Evolutionary conservation across 2,888 invertebrate species (phyloP), one percentile per base, ranked within the genome.

Genomic region (Metallyticus violacea): DNA sequence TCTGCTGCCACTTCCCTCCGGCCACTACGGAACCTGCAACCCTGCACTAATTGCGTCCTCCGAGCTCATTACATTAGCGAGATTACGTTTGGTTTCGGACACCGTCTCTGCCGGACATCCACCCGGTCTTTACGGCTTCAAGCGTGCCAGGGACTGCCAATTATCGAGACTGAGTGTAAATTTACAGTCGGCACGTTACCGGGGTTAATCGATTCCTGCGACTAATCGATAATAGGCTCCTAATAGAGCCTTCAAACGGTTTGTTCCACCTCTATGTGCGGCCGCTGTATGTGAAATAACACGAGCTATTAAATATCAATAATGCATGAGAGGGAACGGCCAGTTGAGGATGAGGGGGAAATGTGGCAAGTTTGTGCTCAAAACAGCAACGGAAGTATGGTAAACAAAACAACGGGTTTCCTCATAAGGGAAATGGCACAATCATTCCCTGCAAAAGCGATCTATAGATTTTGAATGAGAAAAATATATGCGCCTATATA

Each of bases 161-260:
- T 83, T 83, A 83, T 77, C 77, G 28, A 77, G 28, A 77, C 83
- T 27, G 77, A 26, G 83, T 83, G 83, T 77, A 83, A 83, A 83
- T 83, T 83, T 83, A 83, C 83, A 83, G 83, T 77, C 83, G 83
- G 77, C 83, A 83, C 83, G 83, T 77, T n/a, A n/a, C 25, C 81
- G 5, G 25, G 40, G 27, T 62, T 83, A 77, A 83, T 83, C 83
- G 83, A 83, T 83, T 83, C 76, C 82, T 81, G 29, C 81, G 26
- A 30, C 82, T 82, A 82, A 82, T 82, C 82, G 82, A 82, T 82
- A 82, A 76, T 62, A 62, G 40, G 40, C 40, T 62, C 22, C 40
- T 62, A 62, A 62, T 62, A 62, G 40, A 62, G 40, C 40, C 40
- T 62, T 62, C 40, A 62, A 62, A 62, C 40, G 40, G 40, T 62